Evolutionary conservation across 1,140 invertebrate genomes (phyloP), one percentile per base, ranked within the genome.

Genomic region (Macrostomum lignano): DNA sequence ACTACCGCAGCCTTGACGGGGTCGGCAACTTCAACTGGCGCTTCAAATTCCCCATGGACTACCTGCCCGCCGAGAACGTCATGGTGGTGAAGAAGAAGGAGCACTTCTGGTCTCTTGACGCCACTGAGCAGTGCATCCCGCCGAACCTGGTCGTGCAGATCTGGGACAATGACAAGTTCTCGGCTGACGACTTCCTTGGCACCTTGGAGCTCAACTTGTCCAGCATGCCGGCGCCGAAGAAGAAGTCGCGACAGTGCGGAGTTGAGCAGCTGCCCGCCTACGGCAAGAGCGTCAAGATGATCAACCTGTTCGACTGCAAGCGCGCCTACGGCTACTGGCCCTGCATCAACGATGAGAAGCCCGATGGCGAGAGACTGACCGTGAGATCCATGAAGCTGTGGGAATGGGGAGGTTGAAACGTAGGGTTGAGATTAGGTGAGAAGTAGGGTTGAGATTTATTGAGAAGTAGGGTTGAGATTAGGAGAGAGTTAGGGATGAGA

Each of bases 11-110:
- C 17, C 41, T 63, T 38, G 58, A 62, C 44, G 61, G 61, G n/a
- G 58, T 61, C 35, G 61, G 58, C 4, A 62, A 61, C 40, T 63
- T 62, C 42, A 63, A 63, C 46, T 63, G 61, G 61, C 42, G 61
- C 31, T 47, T 61, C 36, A 46, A 59, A 5, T 62, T 59, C 42
- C 52, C 54, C 13, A 50, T 63, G 38, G 47, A 62, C 11, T 61
- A 59, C 39, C 36, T 62, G 25, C 51, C 59, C 30, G 57, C 59
- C 22, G 60, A 62, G 41, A 47, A 60, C 36, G 44, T 41, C 19
- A 49, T 63, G 45, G 46, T 60, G 22, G 44, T 60, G 22, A 59
- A 52, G 38, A 52, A 54, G 34, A 62, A 60, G 46, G 58, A 62
- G 36, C 56, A 61, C 37, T 57, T 62, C 40, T 63, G 58, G 55